Conservation (phyloP, 2,888 invertebrate species). For the Parasteatoda lunata region DNA sequence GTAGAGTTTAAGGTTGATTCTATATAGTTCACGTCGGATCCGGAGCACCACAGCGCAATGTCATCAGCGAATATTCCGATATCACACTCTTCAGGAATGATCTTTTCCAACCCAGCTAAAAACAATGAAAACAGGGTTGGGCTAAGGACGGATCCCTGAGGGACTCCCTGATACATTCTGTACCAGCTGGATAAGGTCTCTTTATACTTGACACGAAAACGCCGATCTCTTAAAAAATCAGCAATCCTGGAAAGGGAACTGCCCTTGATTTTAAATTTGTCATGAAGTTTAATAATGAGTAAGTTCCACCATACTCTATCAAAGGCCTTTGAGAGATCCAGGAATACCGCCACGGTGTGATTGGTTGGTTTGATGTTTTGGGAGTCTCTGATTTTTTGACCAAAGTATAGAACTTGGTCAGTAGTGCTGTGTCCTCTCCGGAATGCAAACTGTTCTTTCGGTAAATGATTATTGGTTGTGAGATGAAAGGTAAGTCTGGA, state of each 20-base stretch:
- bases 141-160: neutral
- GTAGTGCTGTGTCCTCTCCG: neutral
- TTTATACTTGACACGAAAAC: neutral
- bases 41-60: too few relatives aligned
- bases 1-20: too few relatives aligned
- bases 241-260: neutral
- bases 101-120: neutral
- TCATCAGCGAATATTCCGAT: slow-evolving; percentile 2
- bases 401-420: neutral
- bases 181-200: neutral
- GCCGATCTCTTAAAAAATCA: slow-evolving; percentile 3
- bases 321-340: neutral
- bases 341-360: neutral
- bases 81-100: neutral
- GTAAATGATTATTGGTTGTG: neutral
- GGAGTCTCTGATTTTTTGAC: neutral
- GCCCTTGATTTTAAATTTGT: neutral
- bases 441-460: neutral
- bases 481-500: neutral
- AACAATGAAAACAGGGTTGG: neutral
- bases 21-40: too few relatives aligned
- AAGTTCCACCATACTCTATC: neutral
- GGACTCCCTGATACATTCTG: neutral
- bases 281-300: neutral
- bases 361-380: neutral